Percentiles rank a stretch among this genome's conserved stretches.
phyloP scores from a whole-genome alignment of 1,140 invertebrate species.

The Plodia interpunctella region DNA sequence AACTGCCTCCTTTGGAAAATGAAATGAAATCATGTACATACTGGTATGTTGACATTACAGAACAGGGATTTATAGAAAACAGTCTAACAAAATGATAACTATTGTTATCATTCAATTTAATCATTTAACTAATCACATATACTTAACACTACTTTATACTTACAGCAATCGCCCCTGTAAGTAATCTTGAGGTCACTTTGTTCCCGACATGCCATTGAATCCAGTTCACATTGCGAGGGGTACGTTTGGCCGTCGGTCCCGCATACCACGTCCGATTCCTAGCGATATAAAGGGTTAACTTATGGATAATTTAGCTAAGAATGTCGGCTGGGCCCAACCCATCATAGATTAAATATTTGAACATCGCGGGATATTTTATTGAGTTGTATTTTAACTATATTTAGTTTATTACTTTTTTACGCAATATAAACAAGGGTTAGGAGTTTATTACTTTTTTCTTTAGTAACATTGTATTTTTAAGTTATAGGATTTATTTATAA shows the following conservation, averaged over 20 bases:
- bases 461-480: too few relatives aligned
- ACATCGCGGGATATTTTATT: background rate
- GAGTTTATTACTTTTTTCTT: too few relatives aligned
- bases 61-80: too few relatives aligned
- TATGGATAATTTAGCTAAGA: constrained; percentile 7
- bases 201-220: constrained; percentile 88
- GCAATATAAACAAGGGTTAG: too few relatives aligned
- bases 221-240: constrained; percentile 90
- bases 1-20: too few relatives aligned
- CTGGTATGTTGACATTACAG: too few relatives aligned
- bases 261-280: constrained; percentile 82
- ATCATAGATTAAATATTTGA: constrained; percentile 10
- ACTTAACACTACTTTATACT: constrained; percentile 53
- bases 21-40: too few relatives aligned
- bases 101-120: too few relatives aligned
- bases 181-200: constrained; percentile 78
- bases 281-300: constrained; percentile 14
- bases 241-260: constrained; percentile 93
- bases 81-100: too few relatives aligned
- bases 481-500: too few relatives aligned
- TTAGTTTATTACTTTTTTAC: too few relatives aligned
- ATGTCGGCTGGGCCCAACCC: background rate
- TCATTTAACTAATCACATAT: background rate
- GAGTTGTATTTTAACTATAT: background rate
- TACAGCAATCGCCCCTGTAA: constrained; percentile 91